Evolutionary conservation across 2,113 vertebrate species (phyloP), one percentile per base, ranked within the genome.

Genomic region (Toxostoma redivivum): DNA sequence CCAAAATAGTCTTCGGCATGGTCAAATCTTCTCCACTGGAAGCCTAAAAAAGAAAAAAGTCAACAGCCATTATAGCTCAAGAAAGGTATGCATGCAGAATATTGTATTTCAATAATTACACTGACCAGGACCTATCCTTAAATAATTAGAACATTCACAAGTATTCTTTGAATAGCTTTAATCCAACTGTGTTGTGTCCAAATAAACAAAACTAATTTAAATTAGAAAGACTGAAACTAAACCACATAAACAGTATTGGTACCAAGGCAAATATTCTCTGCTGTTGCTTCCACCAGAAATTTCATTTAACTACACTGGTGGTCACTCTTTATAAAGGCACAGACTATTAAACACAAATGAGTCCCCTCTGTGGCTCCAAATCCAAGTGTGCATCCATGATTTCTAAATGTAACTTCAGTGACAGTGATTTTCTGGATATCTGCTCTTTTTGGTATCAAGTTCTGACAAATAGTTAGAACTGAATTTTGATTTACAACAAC

Each of bases 1-100:
- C 98, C 35, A 98, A 96, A 61, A 98, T 30, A 8, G 96, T 91
- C 90, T 98, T 98, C 11, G 98, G 98, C 12, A 95, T 53, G 30
- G 80, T 78, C 35, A 99, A 71, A 20, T 98, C 98, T 91, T 98
- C 96, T 42, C 90, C 82, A 94, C 97, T 95, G 67, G 97, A 96
- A 89, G 72, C 71, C 98, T 98, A 42, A 72, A 95, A 77, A 62
- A 38, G 11, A 74, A 57, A 60, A 22, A 73, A 48, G 51, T 58
- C 58, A 88, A n/a, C 28, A 92, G 38, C 11, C 12, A 1, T n/a
- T 86, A 38, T 9, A 96, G 40, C 30, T 72, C 45, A 81, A 53
- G 42, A 85, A 72, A 42, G 20, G 24, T 1, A 56, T 0, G 4
- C 13, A 62, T 21, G 15, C 35, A 76, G 40, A 91, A 87, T 37